A percentile compares a stretch with the other conserved stretches of the same genome.
Evolutionary conservation across 2,888 invertebrate genomes (phyloP).

Genomic region (Megastigmus dorsalis): DNA sequence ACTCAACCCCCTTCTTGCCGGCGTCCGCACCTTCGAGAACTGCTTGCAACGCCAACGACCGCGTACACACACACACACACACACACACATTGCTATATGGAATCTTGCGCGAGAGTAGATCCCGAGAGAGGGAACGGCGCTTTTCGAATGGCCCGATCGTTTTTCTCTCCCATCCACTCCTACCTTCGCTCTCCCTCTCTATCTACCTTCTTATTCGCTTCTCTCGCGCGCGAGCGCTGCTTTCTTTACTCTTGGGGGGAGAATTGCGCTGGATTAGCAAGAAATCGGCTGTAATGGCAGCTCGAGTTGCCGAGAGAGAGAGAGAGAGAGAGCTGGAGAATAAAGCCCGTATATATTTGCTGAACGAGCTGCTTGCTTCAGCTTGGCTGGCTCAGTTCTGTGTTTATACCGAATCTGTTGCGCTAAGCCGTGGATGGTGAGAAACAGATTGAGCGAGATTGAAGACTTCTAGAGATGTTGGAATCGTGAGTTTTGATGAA

Average conservation of each 20-base stretch:
- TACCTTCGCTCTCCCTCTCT: neutral
- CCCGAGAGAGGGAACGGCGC: constrained; percentile 28
- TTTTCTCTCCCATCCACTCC: constrained; percentile 22
- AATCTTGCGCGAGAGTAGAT: constrained; percentile 24
- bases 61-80: neutral
- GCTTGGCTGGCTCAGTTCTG: too few relatives aligned
- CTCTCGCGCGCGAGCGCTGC: neutral
- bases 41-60: constrained; percentile 13
- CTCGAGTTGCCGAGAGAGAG: neutral
- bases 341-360: too few relatives aligned
- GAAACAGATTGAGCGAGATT: too few relatives aligned
- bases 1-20: constrained; percentile 59
- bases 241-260: neutral
- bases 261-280: constrained; percentile 31
- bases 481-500: too few relatives aligned
- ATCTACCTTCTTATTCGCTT: neutral
- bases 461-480: too few relatives aligned
- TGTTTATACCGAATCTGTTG: too few relatives aligned
- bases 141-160: constrained; percentile 46
- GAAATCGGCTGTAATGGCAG: constrained; percentile 27
- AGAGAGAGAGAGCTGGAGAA: neutral
- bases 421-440: too few relatives aligned
- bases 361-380: too few relatives aligned
- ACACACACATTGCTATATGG: too few relatives aligned
- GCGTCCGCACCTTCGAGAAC: constrained; percentile 62